Evolutionary conservation across 2,113 vertebrate genomes (phyloP), one percentile per base, ranked within the genome.

Genomic region (Aphyosemion australe): DNA sequence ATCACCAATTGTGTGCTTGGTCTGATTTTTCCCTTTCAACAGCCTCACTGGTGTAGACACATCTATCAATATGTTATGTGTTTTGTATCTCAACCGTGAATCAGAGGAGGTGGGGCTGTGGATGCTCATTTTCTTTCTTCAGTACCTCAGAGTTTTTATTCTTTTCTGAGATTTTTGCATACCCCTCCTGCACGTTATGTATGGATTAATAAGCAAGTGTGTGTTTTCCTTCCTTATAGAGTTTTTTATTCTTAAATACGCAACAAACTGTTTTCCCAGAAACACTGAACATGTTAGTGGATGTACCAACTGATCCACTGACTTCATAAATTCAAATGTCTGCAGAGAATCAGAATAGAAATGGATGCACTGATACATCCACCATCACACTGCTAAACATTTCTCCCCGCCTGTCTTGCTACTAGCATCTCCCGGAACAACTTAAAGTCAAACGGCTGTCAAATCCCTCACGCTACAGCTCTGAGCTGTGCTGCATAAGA

Each of bases 401-500:
- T 57, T 57, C 65, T 66, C 50, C 56, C 63, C 50, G 71, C 72
- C 34, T 65, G 61, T 67, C 82, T 68, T 50, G 69, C 63, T 69
- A 58, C 74, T 34, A 61, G 15, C 72, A 60, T 76, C 63, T 85
- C 78, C 48, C 69, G 51, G 65, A 72, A 80, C 84, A 84, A 70
- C 61, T 78, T 76, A 37, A 48, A 84, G 78, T 76, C 72, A 84
- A 78, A 82, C 71, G 69, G 74, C 73, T 84, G 78, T 85, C 76
- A 87, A 59, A 84, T 79, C 58, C 59, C 55, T 21, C 42, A 60
- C 61, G 32, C 42, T 61, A 49, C n/a, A 54, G 55, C 51, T 18
- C 54, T 55, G 65, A 69, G 61, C 65, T 68, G 18, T 55, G 50
- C 70, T 61, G 73, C 73, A 67, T 65, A 77, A 61, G 43, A 45